Conservation (phyloP, 2,797 vertebrate species). For the Acanthopagrus latus region DNA sequence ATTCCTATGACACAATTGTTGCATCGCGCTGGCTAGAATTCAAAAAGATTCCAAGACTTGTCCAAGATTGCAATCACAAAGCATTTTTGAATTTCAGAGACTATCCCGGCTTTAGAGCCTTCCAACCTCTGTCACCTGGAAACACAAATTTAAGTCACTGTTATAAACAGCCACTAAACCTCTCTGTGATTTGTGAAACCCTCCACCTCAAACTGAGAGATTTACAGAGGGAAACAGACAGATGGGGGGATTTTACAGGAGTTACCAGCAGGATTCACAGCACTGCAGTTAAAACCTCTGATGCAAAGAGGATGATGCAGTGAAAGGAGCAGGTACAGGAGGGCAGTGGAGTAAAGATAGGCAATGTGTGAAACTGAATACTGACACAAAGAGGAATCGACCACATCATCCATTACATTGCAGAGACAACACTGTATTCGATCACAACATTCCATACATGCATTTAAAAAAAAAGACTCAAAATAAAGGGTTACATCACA, state of each 20-base stretch:
- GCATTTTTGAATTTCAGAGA: background rate
- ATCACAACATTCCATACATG: background rate
- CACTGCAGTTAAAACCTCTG: slow-evolving; percentile 35
- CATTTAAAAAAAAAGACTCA: background rate
- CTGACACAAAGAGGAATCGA: background rate
- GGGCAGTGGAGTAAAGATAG: slow-evolving; percentile 1
- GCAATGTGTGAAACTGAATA: background rate
- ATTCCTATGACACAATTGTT: background rate
- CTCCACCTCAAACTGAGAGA: slow-evolving; percentile 13
- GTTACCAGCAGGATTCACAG: slow-evolving; percentile 32
- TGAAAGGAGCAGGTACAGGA: background rate
- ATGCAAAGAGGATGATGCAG: slow-evolving; percentile 15
- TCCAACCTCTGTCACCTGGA: background rate
- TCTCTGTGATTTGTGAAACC: background rate
- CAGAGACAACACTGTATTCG: background rate
- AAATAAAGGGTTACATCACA: background rate
- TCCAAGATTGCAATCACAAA: background rate
- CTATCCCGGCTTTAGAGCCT: background rate
- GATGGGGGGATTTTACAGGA: slow-evolving; percentile 25
- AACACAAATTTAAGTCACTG: background rate
- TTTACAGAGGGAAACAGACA: slow-evolving; percentile 3
- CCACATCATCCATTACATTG: background rate
- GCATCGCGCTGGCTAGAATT: background rate
- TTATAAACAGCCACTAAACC: background rate
- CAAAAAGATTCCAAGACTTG: background rate